Evolutionary conservation across 2,888 invertebrate species (phyloP), one percentile per base, ranked within the genome.

Genomic region (Lasioglossum oenotherae): DNA sequence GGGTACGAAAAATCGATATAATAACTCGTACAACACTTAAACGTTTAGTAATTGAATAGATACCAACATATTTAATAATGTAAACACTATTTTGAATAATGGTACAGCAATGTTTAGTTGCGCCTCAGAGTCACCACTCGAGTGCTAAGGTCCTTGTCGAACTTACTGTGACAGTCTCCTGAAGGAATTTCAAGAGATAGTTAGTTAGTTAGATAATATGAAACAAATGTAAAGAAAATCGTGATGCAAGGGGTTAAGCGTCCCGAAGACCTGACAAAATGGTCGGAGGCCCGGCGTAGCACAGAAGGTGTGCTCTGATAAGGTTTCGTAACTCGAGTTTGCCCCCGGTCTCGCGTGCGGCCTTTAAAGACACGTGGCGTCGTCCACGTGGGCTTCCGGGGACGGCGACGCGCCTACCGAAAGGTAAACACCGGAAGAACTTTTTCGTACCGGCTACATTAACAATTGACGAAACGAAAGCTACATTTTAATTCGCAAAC

Each of bases 341-440:
- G 69, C 38, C 69, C 69, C 38, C n/a, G n/a, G 38, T n/a, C 38
- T 77, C 46, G 16, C 38, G 10, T 8, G 19, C 49, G 12, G 38
- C 49, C 14, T 44, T 19, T 41, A 38, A 78, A 35, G 2, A 53
- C 74, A 44, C 79, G 74, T 74, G 53, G 27, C 19, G 67, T 46
- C 74, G 64, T 46, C 35, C 64, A 57, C 67, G 71, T 82, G 78
- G 78, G 38, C 49, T 19, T 35, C 69, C 23, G 27, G 12, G 19
- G 31, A 74, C 35, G 49, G 57, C 57, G n/a, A 57, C 41, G 57
- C 27, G 41, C 23, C 4, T n/a, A 19, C 38, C 67, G 16, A 57
- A 71, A 41, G 10, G n/a, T 27, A 71, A 71, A 53, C 78, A 53
- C 3, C 23, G 31, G 14, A 44, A 35, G 0, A 35, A 31, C 2